Conservation (phyloP, 2,113 vertebrate genomes). For the Amphiprion ocellaris region DNA sequence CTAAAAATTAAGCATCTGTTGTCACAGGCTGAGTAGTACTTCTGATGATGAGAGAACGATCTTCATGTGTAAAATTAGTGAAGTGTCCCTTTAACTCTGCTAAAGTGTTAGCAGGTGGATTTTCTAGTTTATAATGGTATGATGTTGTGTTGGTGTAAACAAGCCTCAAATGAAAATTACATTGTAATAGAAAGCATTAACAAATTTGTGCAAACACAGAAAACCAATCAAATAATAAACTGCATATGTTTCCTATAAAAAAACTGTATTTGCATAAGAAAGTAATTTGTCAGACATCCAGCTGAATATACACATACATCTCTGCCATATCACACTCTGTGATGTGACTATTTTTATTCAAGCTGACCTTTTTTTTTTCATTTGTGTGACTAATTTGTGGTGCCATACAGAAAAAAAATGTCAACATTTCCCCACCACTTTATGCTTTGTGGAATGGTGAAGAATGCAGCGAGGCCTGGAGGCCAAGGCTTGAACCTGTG, state of each 20-base stretch:
- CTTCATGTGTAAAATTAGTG: conserved; percentile 27
- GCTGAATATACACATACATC: conserved; percentile 5
- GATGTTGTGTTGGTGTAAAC: not conserved
- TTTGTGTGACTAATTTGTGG: not conserved
- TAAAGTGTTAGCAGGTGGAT: conserved; percentile 44
- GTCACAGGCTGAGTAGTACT: conserved; percentile 20
- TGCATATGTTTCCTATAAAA: too few relatives aligned
- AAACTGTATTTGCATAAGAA: too few relatives aligned
- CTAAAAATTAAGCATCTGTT: conserved; percentile 48
- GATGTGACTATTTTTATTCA: conserved; percentile 19
- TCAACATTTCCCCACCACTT: conserved; percentile 56
- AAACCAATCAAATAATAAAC: too few relatives aligned
- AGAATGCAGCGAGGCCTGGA: conserved; percentile 69
- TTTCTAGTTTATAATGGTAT: conserved; percentile 14
- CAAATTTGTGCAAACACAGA: too few relatives aligned
- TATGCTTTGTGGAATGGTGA: conserved; percentile 47
- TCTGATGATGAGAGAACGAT: conserved; percentile 30
- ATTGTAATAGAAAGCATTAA: not conserved
- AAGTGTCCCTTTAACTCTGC: conserved; percentile 31
- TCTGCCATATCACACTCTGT: conserved; percentile 3
- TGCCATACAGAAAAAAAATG: conserved; percentile 40
- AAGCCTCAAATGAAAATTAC: not conserved
- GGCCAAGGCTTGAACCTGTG: conserved; percentile 75
- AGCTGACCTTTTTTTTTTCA: conserved; percentile 26
- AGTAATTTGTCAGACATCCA: conserved; percentile 23